Percentiles rank a stretch among this genome's conserved stretches.
phyloP scores from a whole-genome alignment of 2,113 vertebrate genomes.

The Gallinago jamesoni region DNA sequence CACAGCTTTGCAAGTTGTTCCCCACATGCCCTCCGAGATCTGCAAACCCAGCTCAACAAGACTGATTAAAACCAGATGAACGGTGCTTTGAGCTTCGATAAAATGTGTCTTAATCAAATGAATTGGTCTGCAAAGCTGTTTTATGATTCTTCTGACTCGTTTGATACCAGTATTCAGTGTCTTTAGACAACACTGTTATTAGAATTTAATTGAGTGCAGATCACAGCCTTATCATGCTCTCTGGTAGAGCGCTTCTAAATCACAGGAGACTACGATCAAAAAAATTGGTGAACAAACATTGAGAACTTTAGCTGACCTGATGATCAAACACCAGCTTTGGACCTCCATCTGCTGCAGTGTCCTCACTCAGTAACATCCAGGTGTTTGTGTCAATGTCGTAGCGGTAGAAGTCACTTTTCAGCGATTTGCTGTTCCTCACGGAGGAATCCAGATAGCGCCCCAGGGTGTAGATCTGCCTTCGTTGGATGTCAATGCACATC shows the following conservation, averaged over 20 bases:
- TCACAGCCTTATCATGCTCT: background rate
- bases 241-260: background rate
- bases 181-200: rapidly evolving
- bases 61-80: background rate
- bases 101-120: background rate
- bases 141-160: background rate
- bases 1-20: background rate
- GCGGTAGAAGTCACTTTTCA: slow-evolving; percentile 98
- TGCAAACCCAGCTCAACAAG: slow-evolving; percentile 1
- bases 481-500: slow-evolving; percentile 98
- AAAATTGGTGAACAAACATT: background rate
- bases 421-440: slow-evolving; percentile 96
- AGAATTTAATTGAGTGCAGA: background rate
- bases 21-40: background rate
- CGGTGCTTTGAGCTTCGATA: background rate
- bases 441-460: slow-evolving; percentile 97
- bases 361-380: slow-evolving; percentile 94
- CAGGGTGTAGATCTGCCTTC: slow-evolving; percentile 95
- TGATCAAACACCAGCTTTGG: slow-evolving; percentile 98
- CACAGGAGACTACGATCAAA: rapidly evolving
- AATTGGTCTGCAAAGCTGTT: background rate
- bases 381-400: slow-evolving; percentile 96
- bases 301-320: slow-evolving; percentile 81
- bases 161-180: background rate
- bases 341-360: slow-evolving; percentile 93